Base-by-base conservation (phyloP, 2,888 invertebrate genomes). In the Loripinus fragilis region DNA sequence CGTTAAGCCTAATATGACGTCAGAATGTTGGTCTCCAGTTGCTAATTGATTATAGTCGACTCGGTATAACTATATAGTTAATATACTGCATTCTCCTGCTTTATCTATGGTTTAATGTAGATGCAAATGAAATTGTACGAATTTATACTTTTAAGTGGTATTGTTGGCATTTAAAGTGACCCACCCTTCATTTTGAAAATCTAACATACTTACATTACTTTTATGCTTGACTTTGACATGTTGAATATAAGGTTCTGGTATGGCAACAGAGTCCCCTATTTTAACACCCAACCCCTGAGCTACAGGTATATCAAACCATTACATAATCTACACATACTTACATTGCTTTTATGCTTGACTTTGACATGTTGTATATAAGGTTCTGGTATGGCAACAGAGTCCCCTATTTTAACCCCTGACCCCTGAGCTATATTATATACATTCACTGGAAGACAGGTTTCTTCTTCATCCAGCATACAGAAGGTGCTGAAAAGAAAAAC, bases 381-480 rank as follows among this genome's bases (percentile, higher is more conserved):
- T 91, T 97, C 97, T 0, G 97, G 96, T 85, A 97, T 95, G 12
- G 96, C 96, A 20, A 98, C 96, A 38, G 96, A 95, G 94, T 98
- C 97, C 0, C 97, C 97, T 78, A 97, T 96, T 81, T 97, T 96
- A 71, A 96, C 96, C 55, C 97, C 97, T 91, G 96, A 96, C 0
- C 97, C 97, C 90, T 96, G 95, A 10, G 96, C 96, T 93, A 97
- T 95, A 94, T 98, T 97, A 94, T 97, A 98, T 65, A 97, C 95
- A 0, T 96, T 96, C 78, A 97, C 97, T 28, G 96, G 95, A 67
- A 96, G 94, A 91, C 97, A 97, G 0, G 94, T 94, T 94, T 95
- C 95, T 74, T 95, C 95, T 85, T 95, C 95, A 94, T 97, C 97
- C 64, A 97, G 95, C 91, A 97, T 93, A 89, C 97, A 97, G 94